Conservation (phyloP, 2,888 invertebrate species). For the Mimas tiliae region DNA sequence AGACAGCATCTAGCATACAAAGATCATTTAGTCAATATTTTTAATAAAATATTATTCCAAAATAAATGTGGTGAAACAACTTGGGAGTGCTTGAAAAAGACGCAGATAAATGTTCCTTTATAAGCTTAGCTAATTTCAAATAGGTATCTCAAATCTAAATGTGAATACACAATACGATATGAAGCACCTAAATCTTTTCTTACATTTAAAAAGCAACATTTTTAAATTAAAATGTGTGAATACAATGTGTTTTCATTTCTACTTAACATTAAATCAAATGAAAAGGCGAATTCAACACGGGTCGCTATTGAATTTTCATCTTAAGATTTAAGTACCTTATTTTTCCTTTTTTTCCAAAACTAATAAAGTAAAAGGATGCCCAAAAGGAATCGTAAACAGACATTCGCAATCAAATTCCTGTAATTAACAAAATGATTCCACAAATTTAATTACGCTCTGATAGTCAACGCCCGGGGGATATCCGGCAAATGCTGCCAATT, state of each 20-base stretch:
- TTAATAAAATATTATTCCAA: too few relatives aligned
- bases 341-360: not conserved
- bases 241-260: not conserved
- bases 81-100: too few relatives aligned
- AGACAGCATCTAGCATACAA: too few relatives aligned
- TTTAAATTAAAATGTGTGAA: not conserved
- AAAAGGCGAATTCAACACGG: not conserved
- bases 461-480: constrained; percentile 30
- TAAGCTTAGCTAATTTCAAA: not conserved
- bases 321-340: not conserved
- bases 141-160: too few relatives aligned
- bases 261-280: not conserved
- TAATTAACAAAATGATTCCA: constrained; percentile 44
- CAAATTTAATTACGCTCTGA: constrained; percentile 46
- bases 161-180: too few relatives aligned
- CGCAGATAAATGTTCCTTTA: too few relatives aligned
- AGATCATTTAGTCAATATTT: too few relatives aligned
- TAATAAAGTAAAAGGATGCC: constrained; percentile 26
- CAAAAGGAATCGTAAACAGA: constrained; percentile 39
- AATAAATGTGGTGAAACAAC: too few relatives aligned
- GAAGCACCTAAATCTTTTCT: too few relatives aligned
- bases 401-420: constrained; percentile 41
- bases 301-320: constrained; percentile 8
- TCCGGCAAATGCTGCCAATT: constrained; percentile 37
- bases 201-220: not conserved